phyloP scores from a whole-genome alignment of 2,888 invertebrate genomes.

The Thumatha senex region DNA sequence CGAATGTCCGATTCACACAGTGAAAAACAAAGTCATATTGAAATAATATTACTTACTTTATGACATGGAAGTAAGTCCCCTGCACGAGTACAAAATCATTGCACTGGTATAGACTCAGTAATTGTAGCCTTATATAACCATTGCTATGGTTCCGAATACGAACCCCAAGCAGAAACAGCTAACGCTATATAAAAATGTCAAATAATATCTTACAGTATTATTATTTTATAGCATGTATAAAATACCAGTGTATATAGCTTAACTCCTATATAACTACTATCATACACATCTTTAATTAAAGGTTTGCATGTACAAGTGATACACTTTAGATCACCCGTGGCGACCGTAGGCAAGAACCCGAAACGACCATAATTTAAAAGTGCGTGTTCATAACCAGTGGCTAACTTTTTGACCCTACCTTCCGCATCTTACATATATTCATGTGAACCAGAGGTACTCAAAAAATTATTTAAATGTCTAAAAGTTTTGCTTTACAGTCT shows the following conservation, averaged over 20 bases:
- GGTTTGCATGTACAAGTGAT: slow-evolving; percentile 8
- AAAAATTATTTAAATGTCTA: slow-evolving; percentile 4
- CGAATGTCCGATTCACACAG: no score
- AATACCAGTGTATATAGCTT: neutral
- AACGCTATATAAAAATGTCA: no score
- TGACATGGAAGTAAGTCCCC: no score
- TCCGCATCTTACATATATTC: slow-evolving; percentile 40
- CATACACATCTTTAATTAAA: slow-evolving; percentile 5
- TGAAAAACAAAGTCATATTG: no score
- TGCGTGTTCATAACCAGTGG: slow-evolving; percentile 20
- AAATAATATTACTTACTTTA: no score
- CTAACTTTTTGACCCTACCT: slow-evolving; percentile 32
- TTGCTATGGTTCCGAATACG: no score
- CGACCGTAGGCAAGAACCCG: slow-evolving; percentile 11
- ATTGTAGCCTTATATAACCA: no score
- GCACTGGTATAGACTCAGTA: no score
- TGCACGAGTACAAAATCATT: no score
- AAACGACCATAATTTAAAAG: slow-evolving; percentile 25
- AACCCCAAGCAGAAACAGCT: no score
- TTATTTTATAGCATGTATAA: neutral
- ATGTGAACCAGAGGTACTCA: slow-evolving; percentile 18
- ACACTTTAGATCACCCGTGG: slow-evolving; percentile 10
- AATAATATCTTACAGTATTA: no score
- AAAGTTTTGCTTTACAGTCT: no score
- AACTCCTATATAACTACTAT: neutral